Evolutionary conservation across 2,113 vertebrate genomes (phyloP), one percentile per base, ranked within the genome.

Genomic region (Elanoides forficatus): DNA sequence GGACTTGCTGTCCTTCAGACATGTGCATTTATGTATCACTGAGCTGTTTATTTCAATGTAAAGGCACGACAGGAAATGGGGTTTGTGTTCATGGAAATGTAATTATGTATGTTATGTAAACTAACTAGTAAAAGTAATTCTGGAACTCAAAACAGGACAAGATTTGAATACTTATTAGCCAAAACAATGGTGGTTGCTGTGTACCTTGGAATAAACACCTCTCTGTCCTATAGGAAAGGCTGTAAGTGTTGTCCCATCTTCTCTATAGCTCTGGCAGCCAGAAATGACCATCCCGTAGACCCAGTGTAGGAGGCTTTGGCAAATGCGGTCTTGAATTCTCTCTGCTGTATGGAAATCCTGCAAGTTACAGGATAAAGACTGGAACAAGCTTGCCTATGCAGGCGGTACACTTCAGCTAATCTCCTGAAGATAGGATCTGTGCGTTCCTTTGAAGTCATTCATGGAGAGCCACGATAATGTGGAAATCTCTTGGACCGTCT

Each of bases 61-160:
- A 85, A 94, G 86, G 78, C 71, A 70, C 0, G 1, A 34, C 89
- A 93, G 96, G 95, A 96, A 94, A 38, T 30, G 38, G 76, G 80
- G 76, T 25, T 94, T 93, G 89, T 82, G 42, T 87, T 91, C 50
- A 62, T 82, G 93, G 94, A 91, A 95, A 91, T 80, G 84, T 93
- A 95, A 95, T 94, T 92, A 93, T 45, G 65, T 86, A 42, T 86
- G 84, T 97, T 96, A 73, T 95, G 91, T 95, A 97, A 97, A 96
- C 91, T 63, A 73, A 78, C 62, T 13, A 48, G 70, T 76, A 70
- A 79, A 82, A 95, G 52, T 66, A 87, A 92, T 95, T 91, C 73
- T 84, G 83, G 73, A 93, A 55, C 66, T 89, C 66, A 48, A 66
- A 95, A 84, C 88, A 93, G 74, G 71, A 87, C 66, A 82, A 68